These are phyloP conservation scores for Phainopepla nitens DNA, from an alignment of 2,113 vertebrate species.

Conservation along the genomic window DNA sequence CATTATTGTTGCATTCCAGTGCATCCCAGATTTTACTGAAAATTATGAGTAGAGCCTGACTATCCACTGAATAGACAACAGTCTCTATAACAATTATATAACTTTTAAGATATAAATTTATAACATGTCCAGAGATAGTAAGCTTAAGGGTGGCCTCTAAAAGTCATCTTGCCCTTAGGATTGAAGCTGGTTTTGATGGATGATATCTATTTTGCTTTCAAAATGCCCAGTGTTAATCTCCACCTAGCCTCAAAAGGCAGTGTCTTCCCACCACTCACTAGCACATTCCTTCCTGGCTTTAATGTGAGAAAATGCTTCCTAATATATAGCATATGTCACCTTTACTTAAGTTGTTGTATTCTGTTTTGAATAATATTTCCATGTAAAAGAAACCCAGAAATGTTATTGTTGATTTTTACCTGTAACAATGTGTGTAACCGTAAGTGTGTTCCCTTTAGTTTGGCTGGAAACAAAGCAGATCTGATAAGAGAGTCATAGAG, in stretches of 20 bases:
- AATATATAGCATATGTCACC: not conserved
- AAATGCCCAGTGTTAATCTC: not conserved
- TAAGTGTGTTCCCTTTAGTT: not conserved
- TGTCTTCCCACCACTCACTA: not conserved
- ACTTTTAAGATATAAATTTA: not conserved
- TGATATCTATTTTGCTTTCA: not conserved
- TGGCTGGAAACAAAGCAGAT: not conserved
- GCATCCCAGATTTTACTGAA: not conserved
- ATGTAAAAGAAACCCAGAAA: not conserved
- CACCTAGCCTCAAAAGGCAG: not conserved
- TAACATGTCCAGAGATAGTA: not conserved
- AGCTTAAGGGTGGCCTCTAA: not conserved
- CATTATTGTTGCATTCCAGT: not conserved
- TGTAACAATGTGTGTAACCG: not conserved
- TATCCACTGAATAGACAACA: not conserved
- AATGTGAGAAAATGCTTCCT: not conserved
- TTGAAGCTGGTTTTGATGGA: not conserved
- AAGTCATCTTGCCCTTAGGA: not conserved
- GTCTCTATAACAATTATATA: not conserved
- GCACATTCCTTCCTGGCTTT: not conserved
- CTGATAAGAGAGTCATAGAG: not conserved
- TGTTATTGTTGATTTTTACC: not conserved
- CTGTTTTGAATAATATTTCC: not conserved
- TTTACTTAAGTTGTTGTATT: not conserved
- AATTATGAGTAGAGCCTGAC: not conserved